Base-by-base conservation (phyloP, 2,113 vertebrate genomes). In the Pycnonotus jocosus region DNA sequence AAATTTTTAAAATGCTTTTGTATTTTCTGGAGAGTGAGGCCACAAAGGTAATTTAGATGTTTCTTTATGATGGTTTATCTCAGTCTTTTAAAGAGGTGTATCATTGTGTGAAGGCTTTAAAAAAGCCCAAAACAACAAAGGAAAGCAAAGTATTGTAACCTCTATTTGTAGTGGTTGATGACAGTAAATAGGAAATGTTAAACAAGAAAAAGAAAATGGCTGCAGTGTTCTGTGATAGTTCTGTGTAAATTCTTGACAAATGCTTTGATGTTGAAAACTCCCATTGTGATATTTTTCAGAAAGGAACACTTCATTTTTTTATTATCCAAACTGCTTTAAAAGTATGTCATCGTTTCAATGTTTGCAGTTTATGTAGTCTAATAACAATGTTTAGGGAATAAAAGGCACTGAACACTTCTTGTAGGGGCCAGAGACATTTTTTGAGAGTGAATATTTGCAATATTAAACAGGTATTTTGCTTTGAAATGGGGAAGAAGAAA, bases 181-280 rank as follows among this genome's bases (percentile, higher is more conserved):
- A 83, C 54, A 88, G 57, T 93, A 74, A 90, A 92, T 94, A 86
- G 62, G 57, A 95, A 93, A 90, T 86, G 35, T 86, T 92, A 90
- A 95, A 77, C 83, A 68, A 89, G 86, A 86, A 83, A 93, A 83
- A 88, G 73, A 94, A 94, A 94, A 88, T 38, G 72, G 73, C 62
- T 91, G 78, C 42, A 62, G 38, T 30, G 38, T 71, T 95, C 72
- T 88, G 30, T 83, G 61, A 50, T 88, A 86, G 45, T 76, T 92
- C 62, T 65, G 21, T 73, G 70, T 88, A 38, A 76, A 90, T 85
- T 82, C 86, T 57, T 90, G 95, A 88, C 79, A 90, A 93, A 88
- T 77, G 65, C 60, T 89, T 92, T 87, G 72, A 86, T 84, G 66
- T 57, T 82, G 68, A 92, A 90, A 87, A 76, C 54, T 91, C 53